These are phyloP conservation scores for Bimastos eiseni DNA, from an alignment of 2,888 invertebrate species.

Conservation along the genomic window DNA sequence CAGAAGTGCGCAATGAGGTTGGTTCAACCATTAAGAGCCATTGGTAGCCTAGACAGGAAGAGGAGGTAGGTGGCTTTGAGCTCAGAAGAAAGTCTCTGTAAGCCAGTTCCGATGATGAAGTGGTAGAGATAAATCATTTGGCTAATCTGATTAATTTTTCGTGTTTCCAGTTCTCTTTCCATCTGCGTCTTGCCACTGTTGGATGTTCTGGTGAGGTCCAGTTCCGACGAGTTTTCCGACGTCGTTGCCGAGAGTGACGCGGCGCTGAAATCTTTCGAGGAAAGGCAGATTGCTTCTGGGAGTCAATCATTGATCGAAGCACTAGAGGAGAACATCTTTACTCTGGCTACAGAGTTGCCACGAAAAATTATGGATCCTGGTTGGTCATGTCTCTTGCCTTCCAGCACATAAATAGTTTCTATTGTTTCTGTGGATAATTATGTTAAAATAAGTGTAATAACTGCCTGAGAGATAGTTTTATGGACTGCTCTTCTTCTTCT, in stretches of 20 bases:
- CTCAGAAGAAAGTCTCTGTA: too few relatives aligned
- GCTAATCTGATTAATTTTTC: neutral
- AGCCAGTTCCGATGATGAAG: too few relatives aligned
- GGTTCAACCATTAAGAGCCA: too few relatives aligned
- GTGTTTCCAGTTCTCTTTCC: neutral
- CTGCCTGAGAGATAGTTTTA: too few relatives aligned
- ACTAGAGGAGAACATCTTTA: neutral
- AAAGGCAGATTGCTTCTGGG: neutral
- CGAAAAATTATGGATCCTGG: constrained; percentile 22
- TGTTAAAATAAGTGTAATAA: too few relatives aligned
- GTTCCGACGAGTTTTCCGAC: neutral
- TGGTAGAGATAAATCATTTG: too few relatives aligned
- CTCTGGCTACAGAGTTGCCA: neutral
- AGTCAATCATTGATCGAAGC: neutral
- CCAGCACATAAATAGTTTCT: too few relatives aligned
- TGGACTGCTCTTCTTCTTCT: too few relatives aligned
- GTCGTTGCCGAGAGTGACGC: neutral
- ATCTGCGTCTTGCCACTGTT: neutral
- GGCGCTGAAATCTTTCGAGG: neutral
- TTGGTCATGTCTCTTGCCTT: neutral
- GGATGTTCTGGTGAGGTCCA: neutral
- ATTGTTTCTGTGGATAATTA: too few relatives aligned
- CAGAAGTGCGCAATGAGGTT: too few relatives aligned
- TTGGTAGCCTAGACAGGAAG: too few relatives aligned
- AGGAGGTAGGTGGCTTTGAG: too few relatives aligned